These are phyloP conservation scores for Andrena bucephala DNA, from an alignment of 2,888 invertebrate genomes.

Conservation along the genomic window DNA sequence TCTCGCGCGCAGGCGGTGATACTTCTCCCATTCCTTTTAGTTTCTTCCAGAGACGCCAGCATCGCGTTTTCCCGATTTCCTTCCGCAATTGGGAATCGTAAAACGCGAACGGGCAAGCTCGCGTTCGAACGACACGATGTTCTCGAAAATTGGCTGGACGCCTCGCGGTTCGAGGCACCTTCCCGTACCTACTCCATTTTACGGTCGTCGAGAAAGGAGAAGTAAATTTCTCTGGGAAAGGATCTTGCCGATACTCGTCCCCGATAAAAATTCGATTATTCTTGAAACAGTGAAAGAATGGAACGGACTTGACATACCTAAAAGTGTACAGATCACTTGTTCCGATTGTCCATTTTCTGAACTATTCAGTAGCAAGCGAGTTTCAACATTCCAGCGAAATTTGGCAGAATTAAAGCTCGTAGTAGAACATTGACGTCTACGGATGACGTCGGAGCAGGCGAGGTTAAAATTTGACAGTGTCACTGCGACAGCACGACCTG, in stretches of 20 bases:
- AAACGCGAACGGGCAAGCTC: conserved; percentile 44
- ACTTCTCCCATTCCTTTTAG: not conserved
- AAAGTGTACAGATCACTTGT: too few relatives aligned
- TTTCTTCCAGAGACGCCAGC: conserved; percentile 5
- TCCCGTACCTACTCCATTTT: conserved; percentile 16
- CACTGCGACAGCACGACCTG: conserved; percentile 22
- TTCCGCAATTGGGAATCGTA: conserved; percentile 54
- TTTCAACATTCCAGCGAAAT: too few relatives aligned
- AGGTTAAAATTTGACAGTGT: conserved; percentile 16
- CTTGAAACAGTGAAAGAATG: too few relatives aligned
- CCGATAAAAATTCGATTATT: conserved; percentile 27
- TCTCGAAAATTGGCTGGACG: conserved; percentile 44
- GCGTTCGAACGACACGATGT: conserved; percentile 16
- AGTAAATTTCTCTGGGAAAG: conserved; percentile 46
- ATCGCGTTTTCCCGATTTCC: conserved; percentile 53
- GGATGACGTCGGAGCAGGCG: not conserved
- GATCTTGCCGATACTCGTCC: conserved; percentile 30
- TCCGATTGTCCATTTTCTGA: too few relatives aligned
- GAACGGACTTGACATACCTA: too few relatives aligned
- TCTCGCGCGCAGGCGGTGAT: conserved; percentile 1
- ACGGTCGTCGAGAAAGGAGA: conserved; percentile 45
- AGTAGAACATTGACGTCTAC: not conserved
- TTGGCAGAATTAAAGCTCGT: not conserved
- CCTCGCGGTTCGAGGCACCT: not conserved
- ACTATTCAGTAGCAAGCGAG: too few relatives aligned